Evolutionary conservation across 1,140 invertebrate species (phyloP).

Genomic region (Ruditapes philippinarum): DNA sequence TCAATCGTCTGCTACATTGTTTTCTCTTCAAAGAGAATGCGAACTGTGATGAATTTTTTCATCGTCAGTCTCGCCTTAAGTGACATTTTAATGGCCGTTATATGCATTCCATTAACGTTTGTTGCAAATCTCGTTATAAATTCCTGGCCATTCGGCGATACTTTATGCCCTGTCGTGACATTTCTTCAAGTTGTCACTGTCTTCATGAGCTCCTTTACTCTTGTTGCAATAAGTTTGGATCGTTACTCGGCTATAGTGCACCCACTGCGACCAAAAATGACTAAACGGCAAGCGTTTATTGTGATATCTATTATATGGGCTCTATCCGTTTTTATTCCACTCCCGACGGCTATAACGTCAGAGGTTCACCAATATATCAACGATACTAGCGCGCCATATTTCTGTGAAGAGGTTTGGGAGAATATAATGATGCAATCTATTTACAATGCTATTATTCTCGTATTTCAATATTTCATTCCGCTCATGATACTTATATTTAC

Average conservation of each 20-base stretch:
- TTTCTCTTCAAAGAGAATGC: slow-evolving; percentile 93
- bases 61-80: slow-evolving; percentile 98
- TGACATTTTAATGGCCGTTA: slow-evolving; percentile 97
- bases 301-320: slow-evolving; percentile 93
- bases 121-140: slow-evolving; percentile 94
- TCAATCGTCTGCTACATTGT: slow-evolving; percentile 96
- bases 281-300: slow-evolving; percentile 90
- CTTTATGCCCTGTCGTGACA: slow-evolving; percentile 94
- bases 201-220: slow-evolving; percentile 97
- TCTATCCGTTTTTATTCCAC: slow-evolving; percentile 92
- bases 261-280: slow-evolving; percentile 93
- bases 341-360: slow-evolving; percentile 92
- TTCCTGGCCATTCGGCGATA: slow-evolving; percentile 96
- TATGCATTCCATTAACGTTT: slow-evolving; percentile 97
- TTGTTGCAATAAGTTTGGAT: slow-evolving; percentile 98
- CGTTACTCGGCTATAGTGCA: slow-evolving; percentile 98
- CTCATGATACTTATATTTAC: slow-evolving; percentile 94
- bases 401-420: slow-evolving; percentile 83
- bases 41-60: slow-evolving; percentile 98
- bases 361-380: slow-evolving; percentile 78
- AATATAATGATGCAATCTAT: slow-evolving; percentile 88
- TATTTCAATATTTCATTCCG: slow-evolving; percentile 95
- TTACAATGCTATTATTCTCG: slow-evolving; percentile 93
- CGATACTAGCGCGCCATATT: slow-evolving; percentile 70
- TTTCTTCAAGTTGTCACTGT: slow-evolving; percentile 97